Evolutionary conservation across 2,888 invertebrate genomes (phyloP).

Genomic region (Drosophila cognata): DNA sequence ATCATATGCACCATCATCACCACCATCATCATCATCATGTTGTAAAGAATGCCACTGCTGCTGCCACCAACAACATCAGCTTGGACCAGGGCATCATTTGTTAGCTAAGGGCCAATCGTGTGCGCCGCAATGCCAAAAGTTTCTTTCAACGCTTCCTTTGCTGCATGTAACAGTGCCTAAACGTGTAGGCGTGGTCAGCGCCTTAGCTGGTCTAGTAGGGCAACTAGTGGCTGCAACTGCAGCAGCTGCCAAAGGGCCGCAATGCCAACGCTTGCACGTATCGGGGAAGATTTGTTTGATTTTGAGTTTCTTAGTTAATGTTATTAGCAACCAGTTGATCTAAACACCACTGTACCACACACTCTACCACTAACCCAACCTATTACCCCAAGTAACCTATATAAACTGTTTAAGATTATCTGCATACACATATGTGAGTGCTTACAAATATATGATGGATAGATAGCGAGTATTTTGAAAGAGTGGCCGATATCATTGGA

Average conservation of each 20-base stretch:
- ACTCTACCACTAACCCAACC: constrained; percentile 16
- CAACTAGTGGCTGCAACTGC: constrained; percentile 5
- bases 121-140: constrained; percentile 85
- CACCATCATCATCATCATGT: constrained; percentile 77
- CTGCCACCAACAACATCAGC: constrained; percentile 83
- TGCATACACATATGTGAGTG: constrained; percentile 8
- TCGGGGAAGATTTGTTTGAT: constrained; percentile 42
- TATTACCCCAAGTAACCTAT: constrained; percentile 16
- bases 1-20: constrained; percentile 75
- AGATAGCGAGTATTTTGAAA: constrained; percentile 14
- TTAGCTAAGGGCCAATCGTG: constrained; percentile 85
- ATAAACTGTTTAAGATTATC: constrained; percentile 28
- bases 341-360: constrained; percentile 10
- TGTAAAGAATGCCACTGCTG: constrained; percentile 78
- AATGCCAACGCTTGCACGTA: constrained; percentile 38
- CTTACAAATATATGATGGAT: constrained; percentile 14
- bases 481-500: constrained; percentile 1
- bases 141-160: constrained; percentile 84
- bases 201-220: constrained; percentile 47
- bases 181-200: constrained; percentile 56
- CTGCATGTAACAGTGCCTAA: constrained; percentile 82
- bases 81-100: constrained; percentile 85
- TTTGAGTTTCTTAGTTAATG: constrained; percentile 62
- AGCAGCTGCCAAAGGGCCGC: not conserved
- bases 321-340: constrained; percentile 53